Evolutionary conservation across 2,888 invertebrate species (phyloP).

Genomic region (Halictus quadricinctus): DNA sequence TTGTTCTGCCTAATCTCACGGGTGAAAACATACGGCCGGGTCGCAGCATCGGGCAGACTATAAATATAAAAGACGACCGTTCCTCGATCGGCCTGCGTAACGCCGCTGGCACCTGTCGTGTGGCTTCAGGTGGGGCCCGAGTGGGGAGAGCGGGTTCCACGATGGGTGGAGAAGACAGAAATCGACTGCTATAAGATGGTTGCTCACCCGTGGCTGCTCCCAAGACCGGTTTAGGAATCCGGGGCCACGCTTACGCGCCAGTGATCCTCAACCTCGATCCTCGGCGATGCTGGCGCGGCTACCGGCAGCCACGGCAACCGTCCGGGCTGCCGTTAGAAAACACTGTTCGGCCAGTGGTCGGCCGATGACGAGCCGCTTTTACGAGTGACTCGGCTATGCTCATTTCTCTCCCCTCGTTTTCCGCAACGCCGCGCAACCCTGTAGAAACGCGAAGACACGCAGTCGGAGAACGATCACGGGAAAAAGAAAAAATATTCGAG

Average conservation of each 20-base stretch:
- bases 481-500: constrained; percentile 17
- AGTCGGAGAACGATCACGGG: constrained; percentile 2
- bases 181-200: constrained; percentile 72
- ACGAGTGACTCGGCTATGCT: constrained; percentile 28
- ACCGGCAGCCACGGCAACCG: neutral
- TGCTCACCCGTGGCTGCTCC: constrained; percentile 65
- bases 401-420: constrained; percentile 6
- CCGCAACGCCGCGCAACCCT: constrained; percentile 13
- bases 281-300: neutral
- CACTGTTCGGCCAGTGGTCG: constrained; percentile 17
- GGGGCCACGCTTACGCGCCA: constrained; percentile 80
- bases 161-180: constrained; percentile 68
- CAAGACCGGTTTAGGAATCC: constrained; percentile 81
- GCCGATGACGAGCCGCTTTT: constrained; percentile 52
- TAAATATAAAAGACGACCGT: constrained; percentile 67
- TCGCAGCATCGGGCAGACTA: constrained; percentile 15
- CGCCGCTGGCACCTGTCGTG: constrained; percentile 81
- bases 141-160: constrained; percentile 46
- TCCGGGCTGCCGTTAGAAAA: neutral
- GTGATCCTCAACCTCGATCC: constrained; percentile 75
- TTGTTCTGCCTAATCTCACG: constrained; percentile 46
- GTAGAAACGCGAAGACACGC: neutral
- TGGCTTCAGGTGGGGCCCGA: constrained; percentile 74
- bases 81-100: constrained; percentile 72
- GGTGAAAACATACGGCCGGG: constrained; percentile 22